A percentile compares a stretch with the other conserved stretches of the same genome.
Conservation (phyloP, 2,888 invertebrate genomes). For the Dryomyza anilis region DNA sequence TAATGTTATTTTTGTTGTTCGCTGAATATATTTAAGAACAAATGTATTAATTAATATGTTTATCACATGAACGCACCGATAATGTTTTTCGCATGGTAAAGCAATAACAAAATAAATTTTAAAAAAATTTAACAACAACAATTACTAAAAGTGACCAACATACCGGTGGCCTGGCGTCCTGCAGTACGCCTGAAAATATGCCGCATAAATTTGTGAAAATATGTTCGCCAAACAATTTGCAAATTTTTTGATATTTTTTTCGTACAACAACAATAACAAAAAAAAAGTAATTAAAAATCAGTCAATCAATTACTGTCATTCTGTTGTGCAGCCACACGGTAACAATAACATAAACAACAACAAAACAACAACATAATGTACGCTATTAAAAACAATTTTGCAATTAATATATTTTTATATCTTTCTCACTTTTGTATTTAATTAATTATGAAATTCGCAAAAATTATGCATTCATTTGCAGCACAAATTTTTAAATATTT, state of each 20-base stretch:
- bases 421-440: not conserved
- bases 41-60: conserved; percentile 9
- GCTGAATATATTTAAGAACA: not conserved
- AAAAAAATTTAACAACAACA: no score
- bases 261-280: conserved; percentile 7
- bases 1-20: not conserved
- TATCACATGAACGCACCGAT: not conserved
- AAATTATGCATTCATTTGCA: no score
- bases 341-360: no score
- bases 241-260: no score
- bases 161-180: not conserved
- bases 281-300: conserved; percentile 31
- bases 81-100: not conserved
- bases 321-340: not conserved
- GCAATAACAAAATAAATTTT: not conserved
- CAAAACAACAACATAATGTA: not conserved
- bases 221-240: not conserved
- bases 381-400: not conserved
- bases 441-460: no score
- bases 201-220: not conserved
- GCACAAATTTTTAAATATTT: no score
- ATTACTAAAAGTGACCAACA: no score
- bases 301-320: conserved; percentile 32
- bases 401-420: conserved; percentile 7
- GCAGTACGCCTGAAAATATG: not conserved